Evolutionary conservation across 2,888 invertebrate genomes (phyloP), one percentile per base, ranked within the genome.

Genomic region (Cheilosia urbana): DNA sequence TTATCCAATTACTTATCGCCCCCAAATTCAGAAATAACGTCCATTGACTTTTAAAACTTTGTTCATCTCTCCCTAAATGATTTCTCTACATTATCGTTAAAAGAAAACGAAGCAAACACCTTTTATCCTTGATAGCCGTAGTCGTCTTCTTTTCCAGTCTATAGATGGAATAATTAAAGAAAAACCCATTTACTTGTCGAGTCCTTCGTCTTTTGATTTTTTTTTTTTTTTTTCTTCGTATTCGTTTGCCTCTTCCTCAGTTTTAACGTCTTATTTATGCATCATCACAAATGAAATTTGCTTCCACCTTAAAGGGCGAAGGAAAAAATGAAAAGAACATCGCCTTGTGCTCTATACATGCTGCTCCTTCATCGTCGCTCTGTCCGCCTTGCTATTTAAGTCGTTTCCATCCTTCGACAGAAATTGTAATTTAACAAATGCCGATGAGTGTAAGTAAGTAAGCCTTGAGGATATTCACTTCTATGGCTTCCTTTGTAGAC

Each of bases 371-470:
- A 40, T 60, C 45, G n/a, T 45, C 11, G 15, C 13, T 37, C 13
- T 30, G 42, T 71, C n/a, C 63, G 47, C 53, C 37, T 63, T 27
- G 53, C 42, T 34, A 37, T 53, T 51, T 51, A 53, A 51, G 66
- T 62, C 66, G 66, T 65, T 68, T 51, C 40, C 42, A 65, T 53
- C 42, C 60, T 53, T 58, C 72, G 55, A 66, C 62, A 45, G 58
- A 80, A 85, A 85, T 85, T 85, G 85, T 81, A 85, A 85, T 85
- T 81, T 81, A 81, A 85, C 81, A 85, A 85, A 81, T 77, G 81
- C 76, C 81, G 85, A 85, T 81, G 76, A 81, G 76, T 85, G 76
- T 81, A 85, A 81, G 85, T 80, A 80, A 84, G 84, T 85, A 85
- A 85, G 76, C 85, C 72, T 77, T 27, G 17, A 85, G 85, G 85